Conservation (phyloP, 2,888 invertebrate genomes). For the Leucania comma region DNA sequence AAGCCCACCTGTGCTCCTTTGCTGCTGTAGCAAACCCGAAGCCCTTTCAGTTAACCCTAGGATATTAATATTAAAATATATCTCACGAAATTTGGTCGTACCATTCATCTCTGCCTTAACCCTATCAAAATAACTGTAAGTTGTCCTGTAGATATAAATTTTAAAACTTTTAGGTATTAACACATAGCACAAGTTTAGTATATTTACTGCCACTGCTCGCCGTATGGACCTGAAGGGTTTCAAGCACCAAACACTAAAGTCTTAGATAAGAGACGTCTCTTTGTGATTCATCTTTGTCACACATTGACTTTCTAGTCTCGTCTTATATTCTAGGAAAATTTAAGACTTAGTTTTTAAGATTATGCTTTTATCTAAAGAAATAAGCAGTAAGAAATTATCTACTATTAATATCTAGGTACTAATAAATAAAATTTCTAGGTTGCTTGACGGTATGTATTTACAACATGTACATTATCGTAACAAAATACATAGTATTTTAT, state of each 20-base stretch:
- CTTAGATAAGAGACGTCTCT: slow-evolving; percentile 18
- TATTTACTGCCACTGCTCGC: slow-evolving; percentile 14
- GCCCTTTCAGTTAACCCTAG: too few species aligned
- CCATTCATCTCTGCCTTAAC: too few species aligned
- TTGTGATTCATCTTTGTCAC: slow-evolving; percentile 36
- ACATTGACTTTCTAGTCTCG: slow-evolving; percentile 5
- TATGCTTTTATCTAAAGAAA: neutral
- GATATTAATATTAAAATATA: too few species aligned
- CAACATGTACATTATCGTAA: neutral
- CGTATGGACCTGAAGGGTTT: slow-evolving; percentile 19
- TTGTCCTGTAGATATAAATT: neutral
- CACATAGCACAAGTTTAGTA: slow-evolving; percentile 11
- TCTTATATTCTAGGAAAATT: slow-evolving; percentile 8
- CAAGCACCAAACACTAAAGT: slow-evolving; percentile 33
- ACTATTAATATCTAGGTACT: neutral
- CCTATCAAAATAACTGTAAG: neutral
- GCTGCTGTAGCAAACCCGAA: too few species aligned
- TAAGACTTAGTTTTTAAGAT: neutral
- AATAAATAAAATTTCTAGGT: too few species aligned
- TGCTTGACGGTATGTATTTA: neutral
- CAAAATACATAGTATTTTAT: neutral
- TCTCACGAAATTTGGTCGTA: too few species aligned
- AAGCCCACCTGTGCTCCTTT: too few species aligned
- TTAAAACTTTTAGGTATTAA: too few species aligned
- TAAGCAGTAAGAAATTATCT: neutral